Base-by-base conservation (phyloP, 2,113 vertebrate genomes). In the Eclectus roratus region DNA sequence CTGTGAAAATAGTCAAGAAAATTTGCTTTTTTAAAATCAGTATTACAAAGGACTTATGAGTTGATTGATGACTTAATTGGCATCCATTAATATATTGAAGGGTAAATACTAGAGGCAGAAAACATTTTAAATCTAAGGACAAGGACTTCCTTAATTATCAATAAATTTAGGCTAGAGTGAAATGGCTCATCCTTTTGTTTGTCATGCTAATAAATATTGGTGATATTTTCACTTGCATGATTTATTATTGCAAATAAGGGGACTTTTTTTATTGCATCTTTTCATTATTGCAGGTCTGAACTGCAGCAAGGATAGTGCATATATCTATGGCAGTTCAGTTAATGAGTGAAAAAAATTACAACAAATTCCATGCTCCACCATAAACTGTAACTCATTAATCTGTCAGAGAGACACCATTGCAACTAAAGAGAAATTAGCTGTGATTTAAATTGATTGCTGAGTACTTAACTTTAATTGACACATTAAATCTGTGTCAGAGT, bases 381-480 rank as follows among this genome's bases (percentile, higher is more conserved):
- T 73, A 93, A 94, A 91, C 39, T 89, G 85, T 43, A 83, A 68
- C 55, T 88, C 90, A 79, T 94, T 91, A 74, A 79, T 93, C 81
- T 93, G 69, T 72, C 82, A 93, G 77, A 88, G 86, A 82, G 70
- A 92, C 85, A 89, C 41, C 19, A 64, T 5, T 86, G 69, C 46
- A 90, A 44, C 50, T 91, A 68, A 97, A 84, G 29, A 89, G 52
- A 91, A 95, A 77, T 77, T 92, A 91, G 89, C 66, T 81, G 56
- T 83, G 92, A 94, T 94, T 96, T 91, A 94, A 95, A 97, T 94
- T 78, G 78, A 89, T 95, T 46, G 18, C 29, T 74, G 56, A 83
- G 18, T 84, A 76, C n/a, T 96, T 95, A 93, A 65, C 64, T 91
- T 72, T 93, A 97, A 96, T 85, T 93, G 88, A 94, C 70, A 81